Conservation (phyloP, 2,888 invertebrate species). For the Patella pellucida region DNA sequence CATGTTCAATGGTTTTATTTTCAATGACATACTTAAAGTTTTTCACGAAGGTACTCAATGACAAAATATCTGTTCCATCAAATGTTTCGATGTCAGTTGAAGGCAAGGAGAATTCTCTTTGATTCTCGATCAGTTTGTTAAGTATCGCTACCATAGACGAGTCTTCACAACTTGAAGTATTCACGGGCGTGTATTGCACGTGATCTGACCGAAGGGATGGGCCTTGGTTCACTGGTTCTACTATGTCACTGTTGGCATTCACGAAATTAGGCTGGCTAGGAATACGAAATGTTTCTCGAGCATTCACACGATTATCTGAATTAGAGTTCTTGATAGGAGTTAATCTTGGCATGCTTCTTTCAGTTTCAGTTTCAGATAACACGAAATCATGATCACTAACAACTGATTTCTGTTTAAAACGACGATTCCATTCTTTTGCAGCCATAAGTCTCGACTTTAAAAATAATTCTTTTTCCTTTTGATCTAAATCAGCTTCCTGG, state of each 20-base stretch:
- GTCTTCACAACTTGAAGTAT: not conserved
- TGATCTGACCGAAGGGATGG: not conserved
- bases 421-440: not conserved
- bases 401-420: not conserved
- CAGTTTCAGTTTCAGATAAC: not conserved
- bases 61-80: not conserved
- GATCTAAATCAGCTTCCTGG: not conserved
- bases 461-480: not conserved
- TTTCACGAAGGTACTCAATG: not conserved
- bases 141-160: not conserved
- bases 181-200: not conserved
- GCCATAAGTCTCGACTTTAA: not conserved
- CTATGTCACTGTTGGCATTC: no score
- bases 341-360: no score
- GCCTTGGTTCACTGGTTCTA: not conserved
- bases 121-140: not conserved
- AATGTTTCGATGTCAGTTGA: not conserved
- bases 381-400: not conserved
- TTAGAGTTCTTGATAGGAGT: not conserved
- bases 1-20: not conserved
- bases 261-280: no score
- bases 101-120: not conserved
- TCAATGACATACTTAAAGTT: not conserved
- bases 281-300: no score
- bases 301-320: not conserved